Base-by-base conservation (phyloP, 2,113 vertebrate genomes). In the Ceyx margarethae region DNA sequence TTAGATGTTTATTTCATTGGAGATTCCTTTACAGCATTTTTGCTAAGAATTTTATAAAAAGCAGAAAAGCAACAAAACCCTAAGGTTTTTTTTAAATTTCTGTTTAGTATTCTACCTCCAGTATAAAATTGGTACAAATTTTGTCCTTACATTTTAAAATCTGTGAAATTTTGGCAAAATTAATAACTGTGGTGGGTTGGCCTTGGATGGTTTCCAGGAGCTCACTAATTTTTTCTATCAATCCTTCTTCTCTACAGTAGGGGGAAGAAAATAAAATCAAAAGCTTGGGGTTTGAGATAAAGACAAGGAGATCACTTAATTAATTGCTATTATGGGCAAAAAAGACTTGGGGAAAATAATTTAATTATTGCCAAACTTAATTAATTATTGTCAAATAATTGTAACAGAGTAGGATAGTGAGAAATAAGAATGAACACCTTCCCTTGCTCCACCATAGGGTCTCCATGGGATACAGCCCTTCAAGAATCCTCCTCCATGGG, bases 401-500 rank as follows among this genome's bases (percentile, higher is more conserved):
- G 10, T 45, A 73, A 64, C 4, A 56, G 14, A n/a, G 6, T 21
- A 64, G 2, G 13, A 35, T 11, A 85, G 43, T 46, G 12, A 85
- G 54, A 68, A 45, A 68, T 64, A 29, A 60, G 18, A 56, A 42
- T 11, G 64, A 86, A 2, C 5, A 16, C 1, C 7, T 53, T 51
- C 9, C 9, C 14, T 5, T 42, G 4, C 65, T 61, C 54, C 50
- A 77, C 9, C 16, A 33, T 33, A 21, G 16, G 2, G 3, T 62
- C 2, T 72, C 18, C 12, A 14, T 12, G 29, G 19, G 35, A 37
- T 43, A 31, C 4, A 33, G 1, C 0, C 7, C 48, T 89, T 67
- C 20, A 45, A 10, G 13, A 66, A 9, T 53, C 3, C 14, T 66
- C 4, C 5, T 18, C 3, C 0, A 2, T 42, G 6, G 1, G 8